Percentiles rank a stretch among this genome's conserved stretches.
These are phyloP conservation scores for Apteryx owenii DNA, from an alignment of 2,113 vertebrate species.

Conservation along the genomic window DNA sequence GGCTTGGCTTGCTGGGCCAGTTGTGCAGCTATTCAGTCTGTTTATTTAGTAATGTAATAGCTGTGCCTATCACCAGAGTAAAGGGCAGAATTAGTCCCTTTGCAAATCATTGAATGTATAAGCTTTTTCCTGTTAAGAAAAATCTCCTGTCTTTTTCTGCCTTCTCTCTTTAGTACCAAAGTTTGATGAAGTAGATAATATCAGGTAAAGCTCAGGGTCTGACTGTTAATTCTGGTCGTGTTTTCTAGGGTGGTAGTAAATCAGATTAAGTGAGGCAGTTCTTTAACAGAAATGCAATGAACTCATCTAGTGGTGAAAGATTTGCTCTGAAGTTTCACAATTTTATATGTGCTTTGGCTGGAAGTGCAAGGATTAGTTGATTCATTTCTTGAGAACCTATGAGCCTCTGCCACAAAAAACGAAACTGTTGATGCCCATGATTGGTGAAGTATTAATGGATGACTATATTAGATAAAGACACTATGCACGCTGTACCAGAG, in stretches of 20 bases:
- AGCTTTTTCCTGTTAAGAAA: background rate
- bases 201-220: background rate
- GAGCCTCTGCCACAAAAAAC: background rate
- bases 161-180: background rate
- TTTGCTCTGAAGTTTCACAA: conserved; percentile 22
- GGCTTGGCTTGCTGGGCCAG: background rate
- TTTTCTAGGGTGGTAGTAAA: background rate
- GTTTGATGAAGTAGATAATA: background rate
- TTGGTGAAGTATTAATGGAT: background rate
- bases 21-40: background rate
- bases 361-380: conserved; percentile 6
- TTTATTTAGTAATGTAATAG: background rate
- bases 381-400: background rate
- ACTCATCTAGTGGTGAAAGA: background rate
- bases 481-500: background rate
- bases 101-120: background rate
- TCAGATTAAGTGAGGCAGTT: conserved; percentile 2
- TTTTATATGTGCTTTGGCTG: conserved; percentile 45
- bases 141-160: background rate
- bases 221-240: background rate
- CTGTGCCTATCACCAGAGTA: background rate
- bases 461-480: conserved; percentile 1
- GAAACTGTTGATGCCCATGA: background rate
- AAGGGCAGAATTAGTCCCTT: background rate
- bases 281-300: conserved; percentile 10